Conservation (phyloP, 2,797 vertebrate species). For the Sternotherus odoratus region DNA sequence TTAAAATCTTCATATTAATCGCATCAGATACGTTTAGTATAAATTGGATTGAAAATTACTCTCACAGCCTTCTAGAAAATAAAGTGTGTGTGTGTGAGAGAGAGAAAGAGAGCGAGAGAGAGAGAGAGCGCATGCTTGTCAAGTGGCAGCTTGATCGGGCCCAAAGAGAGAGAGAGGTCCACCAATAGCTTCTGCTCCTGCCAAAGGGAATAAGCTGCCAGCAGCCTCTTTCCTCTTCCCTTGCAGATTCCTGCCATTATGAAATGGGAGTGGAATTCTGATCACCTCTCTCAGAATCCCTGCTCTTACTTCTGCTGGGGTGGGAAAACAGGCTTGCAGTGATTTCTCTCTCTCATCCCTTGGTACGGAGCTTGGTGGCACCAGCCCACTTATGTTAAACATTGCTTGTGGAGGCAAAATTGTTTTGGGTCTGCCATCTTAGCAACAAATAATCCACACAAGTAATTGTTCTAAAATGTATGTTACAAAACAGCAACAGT, state of each 20-base stretch:
- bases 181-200: neutral
- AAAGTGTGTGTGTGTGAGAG: neutral
- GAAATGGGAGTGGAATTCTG: neutral
- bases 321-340: neutral
- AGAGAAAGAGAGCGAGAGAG: neutral
- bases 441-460: neutral
- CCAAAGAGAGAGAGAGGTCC: neutral
- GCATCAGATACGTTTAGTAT: neutral
- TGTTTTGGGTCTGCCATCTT: neutral
- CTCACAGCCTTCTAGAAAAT: neutral
- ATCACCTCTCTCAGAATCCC: neutral
- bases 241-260: neutral
- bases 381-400: neutral
- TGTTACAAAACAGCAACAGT: neutral
- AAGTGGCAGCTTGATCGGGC: neutral
- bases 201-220: neutral
- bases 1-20: neutral
- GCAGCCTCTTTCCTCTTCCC: neutral
- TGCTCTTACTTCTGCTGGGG: neutral
- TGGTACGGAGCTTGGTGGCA: neutral
- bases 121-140: too few species aligned
- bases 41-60: neutral
- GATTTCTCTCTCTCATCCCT: neutral
- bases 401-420: slow-evolving; percentile 9
- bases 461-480: neutral